Evolutionary conservation across 2,888 invertebrate genomes (phyloP), one percentile per base, ranked within the genome.

Genomic region (Ctenicera cuprea): DNA sequence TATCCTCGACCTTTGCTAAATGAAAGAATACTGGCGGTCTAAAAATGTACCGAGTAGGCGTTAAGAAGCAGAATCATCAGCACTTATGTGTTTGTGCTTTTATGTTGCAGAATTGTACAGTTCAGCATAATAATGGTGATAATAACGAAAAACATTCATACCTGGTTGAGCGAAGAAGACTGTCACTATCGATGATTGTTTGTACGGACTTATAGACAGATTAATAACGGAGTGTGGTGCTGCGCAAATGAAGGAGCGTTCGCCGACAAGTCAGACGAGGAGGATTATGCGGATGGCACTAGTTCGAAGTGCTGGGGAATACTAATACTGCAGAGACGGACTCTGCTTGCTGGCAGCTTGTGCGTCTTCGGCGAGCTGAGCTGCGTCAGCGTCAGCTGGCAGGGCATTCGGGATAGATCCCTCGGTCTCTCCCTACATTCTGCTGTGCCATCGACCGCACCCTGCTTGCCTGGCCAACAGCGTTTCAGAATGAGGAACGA

Each of bases 341-440:
- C 76, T 74, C 71, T 77, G 68, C 73, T 73, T 62, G 74, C 71
- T 76, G 68, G 71, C 70, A 68, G 66, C 70, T 68, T 74, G 63
- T 74, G 66, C 76, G 76, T 77, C 77, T 77, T 76, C 77, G 74
- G 71, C 75, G 75, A 76, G 77, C 76, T 74, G 71, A 75, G 77
- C 76, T 76, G 76, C 77, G 77, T 77, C 77, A 77, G 76, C 77
- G 77, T 77, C 77, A 77, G 77, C 77, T 77, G 77, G 77, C 77
- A 77, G 76, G 74, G 76, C 69, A 71, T 63, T 73, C 75, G 75
- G 77, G 76, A 77, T 72, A 74, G 64, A 75, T 73, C 71, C 74
- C 76, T 74, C 74, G 48, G 67, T 71, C 33, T 71, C 72, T 73
- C 76, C 71, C 71, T 70, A 70, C 70, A 62, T 65, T 74, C 62